Base-by-base conservation (phyloP, 37 sponge, comb jelly and placozoan genomes). In the Amphimedon queenslandica region DNA sequence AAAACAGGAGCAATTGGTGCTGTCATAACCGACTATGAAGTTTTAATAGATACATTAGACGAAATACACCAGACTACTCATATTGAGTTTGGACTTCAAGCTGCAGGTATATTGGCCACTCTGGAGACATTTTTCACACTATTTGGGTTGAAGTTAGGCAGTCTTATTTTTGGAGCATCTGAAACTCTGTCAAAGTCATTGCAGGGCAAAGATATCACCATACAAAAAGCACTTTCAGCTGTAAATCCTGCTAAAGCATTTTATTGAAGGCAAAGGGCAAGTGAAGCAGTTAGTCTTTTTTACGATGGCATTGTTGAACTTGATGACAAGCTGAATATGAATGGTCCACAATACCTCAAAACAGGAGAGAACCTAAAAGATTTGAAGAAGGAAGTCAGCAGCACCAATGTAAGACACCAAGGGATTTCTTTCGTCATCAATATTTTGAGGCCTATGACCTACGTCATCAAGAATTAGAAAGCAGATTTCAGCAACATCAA, bases 41-140 rank as follows among this genome's bases (percentile, higher is more conserved):
- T 81, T 16, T 34, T 87, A 10, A 66, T 77, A 51, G 77, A 76
- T 24, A 37, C 73, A 1, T 42, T 88, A 51, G 78, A 76, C 55
- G 83, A 88, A 65, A 82, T 78, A n/a, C 42, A 77, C 64, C 55
- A 47, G 32, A 83, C 80, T 28, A 79, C 84, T 29, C 70, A 63
- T 69, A 80, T 74, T 79, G 84, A 83, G 37, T 87, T 81, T 77
- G 88, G 82, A 64, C 55, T 81, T 29, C 81, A 81, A 42, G 88
- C 82, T 24, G 78, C 53, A 58, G 88, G 82, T 23, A 3, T 87
- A 41, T 57, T 80, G 20, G 58, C 67, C 13, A 53, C 77, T 39
- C 58, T 87, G 47, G 81, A 77, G 42, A 87, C 75, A 43, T 80
- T 81, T 66, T 25, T 55, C 29, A 87, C 47, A 29, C 63, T 82